Evolutionary conservation across 2,113 vertebrate species (phyloP).

Genomic region (Antechinus flavipes): DNA sequence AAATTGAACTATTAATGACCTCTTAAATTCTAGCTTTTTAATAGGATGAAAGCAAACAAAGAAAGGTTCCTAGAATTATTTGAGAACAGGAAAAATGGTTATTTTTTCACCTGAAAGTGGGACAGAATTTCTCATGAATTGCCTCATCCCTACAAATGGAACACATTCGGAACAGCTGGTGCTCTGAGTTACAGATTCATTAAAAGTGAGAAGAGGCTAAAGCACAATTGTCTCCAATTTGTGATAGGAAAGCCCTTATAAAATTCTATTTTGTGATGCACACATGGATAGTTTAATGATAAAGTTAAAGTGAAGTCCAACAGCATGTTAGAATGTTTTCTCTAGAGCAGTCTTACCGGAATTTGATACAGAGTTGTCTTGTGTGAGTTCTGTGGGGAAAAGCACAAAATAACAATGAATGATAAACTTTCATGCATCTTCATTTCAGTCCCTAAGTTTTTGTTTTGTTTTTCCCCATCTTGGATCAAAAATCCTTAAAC

Average conservation of each 20-base stretch:
- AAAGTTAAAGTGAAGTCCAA: background rate
- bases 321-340: background rate
- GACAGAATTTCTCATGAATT: background rate
- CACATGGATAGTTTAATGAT: background rate
- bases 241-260: background rate
- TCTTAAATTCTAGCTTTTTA: background rate
- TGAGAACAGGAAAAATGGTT: background rate
- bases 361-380: fast-evolving
- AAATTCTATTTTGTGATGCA: background rate
- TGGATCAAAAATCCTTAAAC: background rate
- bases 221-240: background rate
- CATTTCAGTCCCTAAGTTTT: background rate
- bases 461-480: background rate
- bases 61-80: background rate
- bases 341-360: background rate
- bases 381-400: background rate
- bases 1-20: background rate
- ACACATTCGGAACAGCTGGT: background rate
- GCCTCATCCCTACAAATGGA: background rate
- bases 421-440: background rate
- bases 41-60: background rate
- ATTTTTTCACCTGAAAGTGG: background rate
- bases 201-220: background rate
- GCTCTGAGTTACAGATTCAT: background rate
- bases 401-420: background rate